Base-by-base conservation (phyloP, 2,888 invertebrate species). In the Chrysodeixis includens region DNA sequence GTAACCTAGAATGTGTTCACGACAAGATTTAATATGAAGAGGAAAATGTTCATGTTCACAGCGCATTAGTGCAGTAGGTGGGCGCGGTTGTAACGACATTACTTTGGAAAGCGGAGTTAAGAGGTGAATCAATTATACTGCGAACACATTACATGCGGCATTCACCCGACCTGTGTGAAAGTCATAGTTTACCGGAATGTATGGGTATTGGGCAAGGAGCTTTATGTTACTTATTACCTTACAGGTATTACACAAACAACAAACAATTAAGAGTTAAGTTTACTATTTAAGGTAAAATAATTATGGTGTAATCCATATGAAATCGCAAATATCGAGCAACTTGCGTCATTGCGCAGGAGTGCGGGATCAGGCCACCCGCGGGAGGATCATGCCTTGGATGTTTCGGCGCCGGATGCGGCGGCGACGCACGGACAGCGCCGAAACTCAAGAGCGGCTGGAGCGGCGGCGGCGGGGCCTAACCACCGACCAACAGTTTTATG, bases 401-500 rank as follows among this genome's bases (percentile, higher is more conserved):
- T 72, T 62, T 52, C 74, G 57, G 57, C 68, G 60, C 66, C 76
- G 56, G 62, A 57, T 66, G 22, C 56, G 49, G 40, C 66, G 51
- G 8, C 46, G 30, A 35, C 62, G 68, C 53, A 57, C 30, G 30
- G 63, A 4, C 61, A 69, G 49, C 59, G 54, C 56, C 51, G 58
- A 52, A 26, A 32, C 26, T 12, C n/a, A 3, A 1, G n/a, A 40
- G 44, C n/a, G 35, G 54, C 14, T 66, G 49, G 69, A 62, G 52
- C 69, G 57, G 58, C 66, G 57, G 63, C 76, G 56, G 62, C 52
- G 62, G 40, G 12, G 12, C 22, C 20, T 30, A 16, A 32, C 46
- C 46, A 56, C 53, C 53, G 62, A 65, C 61, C 62, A 56, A 69
- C 18, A 63, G 62, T 56, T 79, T 68, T 72, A 76, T 72, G 73